phyloP scores from a whole-genome alignment of 2,113 vertebrate genomes.

The Elephantulus edwardii region DNA sequence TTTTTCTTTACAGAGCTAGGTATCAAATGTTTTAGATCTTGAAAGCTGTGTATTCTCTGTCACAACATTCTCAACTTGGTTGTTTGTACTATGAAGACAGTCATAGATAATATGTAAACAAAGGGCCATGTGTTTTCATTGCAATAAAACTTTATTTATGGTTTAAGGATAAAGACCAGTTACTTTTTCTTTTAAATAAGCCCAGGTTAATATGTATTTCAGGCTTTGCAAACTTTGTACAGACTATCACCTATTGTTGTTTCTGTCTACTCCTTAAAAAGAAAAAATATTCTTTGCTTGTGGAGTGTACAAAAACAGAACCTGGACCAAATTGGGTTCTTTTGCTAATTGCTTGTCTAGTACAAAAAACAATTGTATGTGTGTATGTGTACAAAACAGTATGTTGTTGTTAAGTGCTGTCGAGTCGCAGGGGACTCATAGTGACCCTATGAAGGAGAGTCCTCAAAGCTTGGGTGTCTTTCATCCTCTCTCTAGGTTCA shows the following conservation, averaged over 20 bases:
- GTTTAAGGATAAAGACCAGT: neutral
- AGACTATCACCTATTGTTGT: neutral
- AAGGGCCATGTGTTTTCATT: neutral
- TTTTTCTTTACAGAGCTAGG: neutral
- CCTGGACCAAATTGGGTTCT: neutral
- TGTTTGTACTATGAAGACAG: neutral
- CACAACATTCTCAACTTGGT: neutral
- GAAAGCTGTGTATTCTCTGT: neutral
- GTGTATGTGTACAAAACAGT: neutral
- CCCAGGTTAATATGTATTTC: neutral
- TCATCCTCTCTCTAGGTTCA: too few species aligned
- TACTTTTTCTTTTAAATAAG: neutral
- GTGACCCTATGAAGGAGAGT: too few species aligned
- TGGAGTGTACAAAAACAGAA: neutral
- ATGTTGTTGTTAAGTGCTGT: too few species aligned
- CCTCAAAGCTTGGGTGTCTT: too few species aligned
- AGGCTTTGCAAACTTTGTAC: neutral
- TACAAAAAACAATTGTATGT: neutral
- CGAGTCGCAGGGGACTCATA: too few species aligned
- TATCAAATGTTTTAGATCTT: neutral
- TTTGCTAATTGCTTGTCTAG: neutral
- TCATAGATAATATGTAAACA: neutral
- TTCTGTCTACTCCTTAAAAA: neutral
- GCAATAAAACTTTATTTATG: slow-evolving; percentile 41
- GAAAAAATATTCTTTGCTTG: neutral